Base-by-base conservation (phyloP, 2,888 invertebrate species). In the Myathropa florea region DNA sequence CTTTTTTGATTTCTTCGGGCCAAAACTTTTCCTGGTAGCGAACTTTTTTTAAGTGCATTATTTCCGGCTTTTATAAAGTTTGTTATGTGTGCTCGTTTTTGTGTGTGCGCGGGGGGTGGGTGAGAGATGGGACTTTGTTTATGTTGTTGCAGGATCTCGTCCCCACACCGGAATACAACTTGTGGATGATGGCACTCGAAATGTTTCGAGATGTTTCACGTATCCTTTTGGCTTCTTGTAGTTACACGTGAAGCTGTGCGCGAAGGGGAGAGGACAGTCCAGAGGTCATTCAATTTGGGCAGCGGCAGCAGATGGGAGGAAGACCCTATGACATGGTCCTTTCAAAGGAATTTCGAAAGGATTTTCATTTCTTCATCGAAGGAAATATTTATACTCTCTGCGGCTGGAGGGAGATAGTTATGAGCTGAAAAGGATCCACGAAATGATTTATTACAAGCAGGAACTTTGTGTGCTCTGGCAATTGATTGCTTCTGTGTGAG, bases 21-120 rank as follows among this genome's bases (percentile, higher is more conserved):
- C 12, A 72, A 76, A 70, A 77, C 67, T 82, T 73, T 86, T 64
- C 28, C 68, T 64, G 36, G 24, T 64, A 77, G 28, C n/a, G 63
- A 82, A 85, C 77, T 85, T 82, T 82, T 65, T 86, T 86, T 89
- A 90, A 90, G 90, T 90, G 90, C 90, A 90, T 90, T 90, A 90
- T 90, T 90, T 90, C 90, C 90, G 90, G 89, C 89, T 90, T 89
- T 90, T 89, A 89, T 88, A 90, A 90, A 89, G 87, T 90, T 90
- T 88, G 77, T 77, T 88, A 64, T 61, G 70, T 70, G 77, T 57
- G 53, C 72, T 23, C 53, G n/a, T 36, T 60, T 60, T 33, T 63
- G 59, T 33, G 2, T 12, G 21, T 39, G 55, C 12, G 33, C n/a
- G 30, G 57, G 72, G 75, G 61, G 39, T 63, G 57, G 59, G 39